Evolutionary conservation across 2,888 invertebrate species (phyloP).

Genomic region (Labia minor): DNA sequence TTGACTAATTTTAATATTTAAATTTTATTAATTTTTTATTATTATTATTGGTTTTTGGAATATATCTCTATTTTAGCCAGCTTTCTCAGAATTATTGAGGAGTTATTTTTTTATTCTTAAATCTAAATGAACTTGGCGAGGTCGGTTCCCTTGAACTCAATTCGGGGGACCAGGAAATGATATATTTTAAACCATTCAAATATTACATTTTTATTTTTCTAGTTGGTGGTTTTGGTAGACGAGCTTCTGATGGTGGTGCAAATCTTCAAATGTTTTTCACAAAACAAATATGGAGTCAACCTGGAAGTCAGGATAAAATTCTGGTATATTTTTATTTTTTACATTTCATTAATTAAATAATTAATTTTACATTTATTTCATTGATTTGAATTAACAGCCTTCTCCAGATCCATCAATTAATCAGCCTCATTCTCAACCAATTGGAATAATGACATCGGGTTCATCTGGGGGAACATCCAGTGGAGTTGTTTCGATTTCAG

Average conservation of each 20-base stretch:
- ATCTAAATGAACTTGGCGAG: too few species aligned
- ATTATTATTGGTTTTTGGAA: too few species aligned
- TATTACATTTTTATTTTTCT: conserved; percentile 27
- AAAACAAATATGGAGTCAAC: conserved; percentile 45
- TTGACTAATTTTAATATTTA: too few species aligned
- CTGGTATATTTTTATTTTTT: conserved; percentile 32
- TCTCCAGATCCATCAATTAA: neutral
- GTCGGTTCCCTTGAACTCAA: too few species aligned
- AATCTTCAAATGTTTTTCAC: conserved; percentile 66
- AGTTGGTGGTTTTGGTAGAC: conserved; percentile 73
- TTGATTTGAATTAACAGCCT: neutral
- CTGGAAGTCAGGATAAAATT: conserved; percentile 44
- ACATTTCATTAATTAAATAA: neutral
- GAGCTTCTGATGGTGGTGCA: conserved; percentile 93
- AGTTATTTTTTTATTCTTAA: too few species aligned
- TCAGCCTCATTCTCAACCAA: neutral
- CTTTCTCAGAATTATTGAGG: too few species aligned
- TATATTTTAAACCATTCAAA: too few species aligned
- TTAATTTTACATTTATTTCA: neutral
- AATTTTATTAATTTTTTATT: too few species aligned
- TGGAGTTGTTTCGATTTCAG: neutral
- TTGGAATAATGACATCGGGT: neutral
- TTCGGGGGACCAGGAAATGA: too few species aligned
- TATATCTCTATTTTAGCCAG: too few species aligned
- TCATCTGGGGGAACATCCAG: neutral